Base-by-base conservation (phyloP, 2,113 vertebrate genomes). In the Cygnus buccinator region DNA sequence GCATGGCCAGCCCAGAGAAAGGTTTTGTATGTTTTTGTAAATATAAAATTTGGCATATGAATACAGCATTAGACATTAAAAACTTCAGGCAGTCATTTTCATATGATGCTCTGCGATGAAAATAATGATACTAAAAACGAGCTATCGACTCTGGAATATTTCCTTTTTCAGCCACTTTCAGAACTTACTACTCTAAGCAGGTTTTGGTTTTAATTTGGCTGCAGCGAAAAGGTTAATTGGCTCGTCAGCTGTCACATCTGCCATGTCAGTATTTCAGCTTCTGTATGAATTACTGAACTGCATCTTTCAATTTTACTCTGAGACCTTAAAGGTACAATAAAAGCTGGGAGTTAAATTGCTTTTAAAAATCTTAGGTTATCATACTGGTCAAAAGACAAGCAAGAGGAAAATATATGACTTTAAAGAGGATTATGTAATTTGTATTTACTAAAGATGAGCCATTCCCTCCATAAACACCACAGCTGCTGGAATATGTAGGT, bases 271-370 rank as follows among this genome's bases (percentile, higher is more conserved):
- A 76, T 70, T 92, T 91, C 4, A 25, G 85, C 72, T 83, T 65
- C 89, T 91, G 0, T 46, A 87, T 41, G 66, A 93, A 93, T 78
- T 81, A 95, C 54, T 41, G 35, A 91, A 85, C 71, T 95, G 89
- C 91, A 85, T 96, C 93, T 97, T 97, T 94, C 95, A 87, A 70
- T 96, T 94, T 95, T 92, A 89, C 44, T 63, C 52, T 43, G 77
- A 96, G 93, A 96, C 87, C 39, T 94, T 55, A 94, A 72, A 97
- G 70, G 81, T 89, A 95, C 52, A 93, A 70, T 57, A 87, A 94
- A 92, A 93, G 41, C 84, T 77, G 67, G 89, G 84, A 94, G 87
- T 93, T 82, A 95, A 95, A 96, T 85, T 95, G 93, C 90, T 96
- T 97, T 96, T 93, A 87, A 96, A 96, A 97, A 92, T 86, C 76